These are phyloP conservation scores for Steinernema carpocapsae DNA, from an alignment of 2,888 invertebrate species.

Conservation along the genomic window DNA sequence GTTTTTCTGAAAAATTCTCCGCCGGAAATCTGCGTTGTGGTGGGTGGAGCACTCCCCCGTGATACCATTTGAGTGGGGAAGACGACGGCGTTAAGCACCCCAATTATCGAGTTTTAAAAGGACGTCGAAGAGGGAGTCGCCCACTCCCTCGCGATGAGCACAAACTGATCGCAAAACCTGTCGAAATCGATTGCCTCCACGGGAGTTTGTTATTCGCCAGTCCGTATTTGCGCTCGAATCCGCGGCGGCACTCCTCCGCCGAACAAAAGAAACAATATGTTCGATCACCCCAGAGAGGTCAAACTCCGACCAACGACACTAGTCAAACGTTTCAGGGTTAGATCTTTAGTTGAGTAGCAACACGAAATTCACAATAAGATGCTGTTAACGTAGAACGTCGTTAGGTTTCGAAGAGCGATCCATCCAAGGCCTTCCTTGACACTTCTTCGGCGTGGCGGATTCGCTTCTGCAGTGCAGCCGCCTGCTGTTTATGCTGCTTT, in stretches of 20 bases:
- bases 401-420: not conserved
- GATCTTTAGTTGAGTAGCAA: not conserved
- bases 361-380: not conserved
- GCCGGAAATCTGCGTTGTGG: not conserved
- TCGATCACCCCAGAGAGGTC: not conserved
- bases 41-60: not conserved
- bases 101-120: constrained; percentile 14
- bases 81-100: not conserved
- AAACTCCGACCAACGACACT: not conserved
- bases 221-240: constrained; percentile 9
- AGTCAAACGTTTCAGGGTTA: not conserved
- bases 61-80: not conserved
- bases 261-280: constrained; percentile 19
- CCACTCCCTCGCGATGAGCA: not conserved
- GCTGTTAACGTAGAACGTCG: not conserved
- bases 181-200: constrained; percentile 6
- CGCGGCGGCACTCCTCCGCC: constrained; percentile 9
- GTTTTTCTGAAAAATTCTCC: not conserved
- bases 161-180: constrained; percentile 29
- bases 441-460: constrained; percentile 2
- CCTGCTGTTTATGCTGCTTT: not conserved
- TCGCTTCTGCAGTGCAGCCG: constrained; percentile 13
- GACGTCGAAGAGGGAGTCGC: not conserved
- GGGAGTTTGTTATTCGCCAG: constrained; percentile 6
- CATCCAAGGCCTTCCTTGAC: not conserved